A percentile compares a stretch with the other conserved stretches of the same genome.
These are phyloP conservation scores for Holothuria scabra DNA, from an alignment of 53 echinoderm and acorn worm species.

Conservation along the genomic window DNA sequence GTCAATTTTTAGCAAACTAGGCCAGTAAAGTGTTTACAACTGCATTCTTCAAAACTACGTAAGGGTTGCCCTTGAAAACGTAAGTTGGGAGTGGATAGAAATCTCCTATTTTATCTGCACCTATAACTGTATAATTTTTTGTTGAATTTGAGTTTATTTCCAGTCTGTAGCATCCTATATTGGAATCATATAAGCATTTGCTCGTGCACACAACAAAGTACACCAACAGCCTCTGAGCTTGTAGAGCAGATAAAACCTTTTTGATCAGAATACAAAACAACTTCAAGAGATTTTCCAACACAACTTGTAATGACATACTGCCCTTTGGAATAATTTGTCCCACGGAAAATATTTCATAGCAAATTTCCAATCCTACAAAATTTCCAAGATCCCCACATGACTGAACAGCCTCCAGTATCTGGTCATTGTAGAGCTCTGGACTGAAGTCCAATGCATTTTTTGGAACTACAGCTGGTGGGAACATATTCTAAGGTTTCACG, in stretches of 20 bases:
- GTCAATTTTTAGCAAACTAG: too few relatives aligned
- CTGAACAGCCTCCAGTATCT: constrained; percentile 6
- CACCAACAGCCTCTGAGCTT: background rate
- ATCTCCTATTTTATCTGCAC: background rate
- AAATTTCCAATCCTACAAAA: constrained; percentile 18
- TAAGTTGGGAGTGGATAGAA: background rate
- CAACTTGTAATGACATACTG: constrained; percentile 30
- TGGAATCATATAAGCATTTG: background rate
- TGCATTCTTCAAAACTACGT: too few relatives aligned
- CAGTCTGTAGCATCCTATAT: background rate
- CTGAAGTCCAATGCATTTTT: constrained; percentile 4
- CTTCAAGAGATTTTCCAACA: constrained; percentile 19
- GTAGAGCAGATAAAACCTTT: background rate
- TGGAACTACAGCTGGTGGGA: constrained; percentile 9
- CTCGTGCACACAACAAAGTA: constrained; percentile 7
- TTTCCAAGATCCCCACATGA: background rate
- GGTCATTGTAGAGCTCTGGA: constrained; percentile 20
- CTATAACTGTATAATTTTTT: background rate
- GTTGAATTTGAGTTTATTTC: background rate
- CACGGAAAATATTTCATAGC: constrained; percentile 5
- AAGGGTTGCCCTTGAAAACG: background rate
- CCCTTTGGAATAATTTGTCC: constrained; percentile 7
- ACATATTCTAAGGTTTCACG: too few relatives aligned
- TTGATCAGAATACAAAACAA: constrained; percentile 19
- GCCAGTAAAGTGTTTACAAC: too few relatives aligned